Percentiles rank a stretch among this genome's conserved stretches.
These are phyloP conservation scores for Tenualosa thibaudeaui DNA, from an alignment of 2,797 vertebrate genomes.

Conservation along the genomic window DNA sequence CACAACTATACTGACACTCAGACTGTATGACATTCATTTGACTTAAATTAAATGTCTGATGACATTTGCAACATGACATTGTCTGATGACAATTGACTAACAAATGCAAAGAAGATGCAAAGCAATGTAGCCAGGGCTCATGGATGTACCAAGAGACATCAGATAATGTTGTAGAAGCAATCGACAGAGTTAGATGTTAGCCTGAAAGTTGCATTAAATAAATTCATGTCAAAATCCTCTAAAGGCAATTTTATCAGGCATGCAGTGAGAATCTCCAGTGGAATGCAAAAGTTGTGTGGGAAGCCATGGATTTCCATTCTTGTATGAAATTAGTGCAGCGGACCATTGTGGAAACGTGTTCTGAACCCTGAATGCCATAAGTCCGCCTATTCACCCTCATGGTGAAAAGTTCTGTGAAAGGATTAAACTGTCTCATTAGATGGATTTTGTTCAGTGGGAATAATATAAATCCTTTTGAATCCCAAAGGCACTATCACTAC, in stretches of 20 bases:
- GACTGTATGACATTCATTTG: background rate
- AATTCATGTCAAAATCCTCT: background rate
- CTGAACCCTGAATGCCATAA: constrained; percentile 25
- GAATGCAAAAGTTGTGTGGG: background rate
- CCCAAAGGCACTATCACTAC: background rate
- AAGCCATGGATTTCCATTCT: background rate
- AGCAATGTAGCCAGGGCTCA: background rate
- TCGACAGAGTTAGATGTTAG: background rate
- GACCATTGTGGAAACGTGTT: constrained; percentile 15
- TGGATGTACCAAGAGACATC: background rate
- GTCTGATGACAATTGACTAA: background rate
- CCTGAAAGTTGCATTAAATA: background rate
- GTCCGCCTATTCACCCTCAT: background rate
- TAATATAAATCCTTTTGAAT: constrained; percentile 16
- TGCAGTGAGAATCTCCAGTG: background rate
- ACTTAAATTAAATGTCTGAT: background rate
- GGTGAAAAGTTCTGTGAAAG: constrained; percentile 27
- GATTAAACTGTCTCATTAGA: constrained; percentile 28
- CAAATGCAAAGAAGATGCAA: background rate
- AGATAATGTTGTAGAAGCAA: background rate
- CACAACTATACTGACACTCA: background rate
- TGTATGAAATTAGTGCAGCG: background rate
- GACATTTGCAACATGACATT: too few species aligned
- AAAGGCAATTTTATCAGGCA: background rate
- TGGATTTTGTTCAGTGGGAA: constrained; percentile 26